Evolutionary conservation across 64 coral and sea anemone species (phyloP), one percentile per base, ranked within the genome.

Genomic region (Acropora yongei): DNA sequence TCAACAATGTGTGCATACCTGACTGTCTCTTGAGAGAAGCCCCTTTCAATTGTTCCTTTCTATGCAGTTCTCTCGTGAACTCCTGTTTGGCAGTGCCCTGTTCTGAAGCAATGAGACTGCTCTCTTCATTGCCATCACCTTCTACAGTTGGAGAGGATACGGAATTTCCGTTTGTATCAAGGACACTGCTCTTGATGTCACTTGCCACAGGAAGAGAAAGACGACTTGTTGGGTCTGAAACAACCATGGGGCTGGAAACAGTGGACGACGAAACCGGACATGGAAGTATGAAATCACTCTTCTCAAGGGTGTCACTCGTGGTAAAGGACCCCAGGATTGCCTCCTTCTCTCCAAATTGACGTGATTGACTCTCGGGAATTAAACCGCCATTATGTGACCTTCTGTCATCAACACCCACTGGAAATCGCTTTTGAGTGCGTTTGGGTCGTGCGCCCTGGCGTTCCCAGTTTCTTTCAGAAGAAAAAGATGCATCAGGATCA

Each of bases 61-160:
- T 83, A 68, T 83, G 57, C 7, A 83, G 66, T 83, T 83, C 80
- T 44, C 60, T 44, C 47, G 41, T 60, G 68, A 83, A 83, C 80
- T 68, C 80, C 5, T 83, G 57, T 46, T 30, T 30, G 30, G 60
- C 80, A 16, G 68, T 60, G n/a, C 58, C 57, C 8, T 46, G 41
- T 47, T 83, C 80, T 14, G 68, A 60, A 17, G 57, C 80, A 83
- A 67, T 30, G 5, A 67, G 58, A 0, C 58, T 63, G 0, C 8
- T 63, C 58, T 63, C 58, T 18, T 8, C 10, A 46, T 45, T 44
- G 0, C 4, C 73, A 44, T 10, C 74, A 13, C 2, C 40, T 45
- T 41, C 10, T 76, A 8, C 16, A 42, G 74, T 0, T 44, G 5
- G 3, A 12, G 58, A 63, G 14, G 14, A 8, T 3, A 10, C 58